Evolutionary conservation across 2,113 vertebrate species (phyloP).

Genomic region (Gasterosteus nipponicus): DNA sequence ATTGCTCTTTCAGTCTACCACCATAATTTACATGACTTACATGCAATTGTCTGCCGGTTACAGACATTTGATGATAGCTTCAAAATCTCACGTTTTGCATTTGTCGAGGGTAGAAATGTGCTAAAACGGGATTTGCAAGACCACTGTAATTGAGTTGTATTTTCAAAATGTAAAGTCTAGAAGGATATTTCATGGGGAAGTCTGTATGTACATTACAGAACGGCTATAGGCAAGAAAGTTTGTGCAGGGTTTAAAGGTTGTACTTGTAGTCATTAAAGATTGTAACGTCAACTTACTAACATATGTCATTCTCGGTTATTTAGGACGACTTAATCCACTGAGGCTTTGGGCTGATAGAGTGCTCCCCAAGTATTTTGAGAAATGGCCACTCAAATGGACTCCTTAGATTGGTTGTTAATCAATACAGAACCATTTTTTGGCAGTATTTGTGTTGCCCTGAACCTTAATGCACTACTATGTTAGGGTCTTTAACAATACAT

Average conservation of each 20-base stretch:
- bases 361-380: not conserved
- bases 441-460: not conserved
- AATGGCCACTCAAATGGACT: not conserved
- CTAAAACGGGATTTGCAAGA: constrained; percentile 18
- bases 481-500: not conserved
- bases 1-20: constrained; percentile 39
- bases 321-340: not conserved
- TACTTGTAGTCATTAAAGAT: not conserved
- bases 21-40: constrained; percentile 63
- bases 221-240: not conserved
- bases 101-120: constrained; percentile 14
- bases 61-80: constrained; percentile 28
- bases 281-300: not conserved
- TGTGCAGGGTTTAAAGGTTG: not conserved
- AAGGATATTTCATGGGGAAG: not conserved
- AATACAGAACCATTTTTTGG: not conserved
- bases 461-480: not conserved
- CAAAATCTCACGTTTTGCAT: constrained; percentile 29
- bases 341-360: not conserved
- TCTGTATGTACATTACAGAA: not conserved
- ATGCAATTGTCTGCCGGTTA: constrained; percentile 52
- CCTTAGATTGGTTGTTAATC: not conserved
- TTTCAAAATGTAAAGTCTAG: constrained; percentile 11
- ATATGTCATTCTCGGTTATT: not conserved
- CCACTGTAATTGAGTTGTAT: constrained; percentile 4